Conservation (phyloP, 1,140 invertebrate genomes). For the Ceratosolen solmsi region DNA sequence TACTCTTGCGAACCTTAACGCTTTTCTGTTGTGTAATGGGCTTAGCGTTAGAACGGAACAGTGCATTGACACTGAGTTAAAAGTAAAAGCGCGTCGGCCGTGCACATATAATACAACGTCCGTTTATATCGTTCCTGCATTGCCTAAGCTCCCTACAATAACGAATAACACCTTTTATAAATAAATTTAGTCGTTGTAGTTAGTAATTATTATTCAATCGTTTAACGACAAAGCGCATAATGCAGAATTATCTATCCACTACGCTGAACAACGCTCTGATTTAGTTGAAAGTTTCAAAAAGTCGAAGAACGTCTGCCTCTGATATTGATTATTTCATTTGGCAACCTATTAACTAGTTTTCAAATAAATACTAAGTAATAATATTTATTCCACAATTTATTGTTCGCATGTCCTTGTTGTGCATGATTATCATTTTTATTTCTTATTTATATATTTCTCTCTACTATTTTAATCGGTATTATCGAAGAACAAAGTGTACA, state of each 20-base stretch:
- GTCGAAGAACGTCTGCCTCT: neutral
- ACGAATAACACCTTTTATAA: neutral
- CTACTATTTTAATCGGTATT: too few relatives aligned
- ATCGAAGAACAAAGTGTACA: too few relatives aligned
- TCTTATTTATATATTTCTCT: too few relatives aligned
- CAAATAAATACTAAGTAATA: too few relatives aligned
- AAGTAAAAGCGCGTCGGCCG: slow-evolving; percentile 26
- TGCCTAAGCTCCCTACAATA: neutral
- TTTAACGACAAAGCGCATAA: too few relatives aligned
- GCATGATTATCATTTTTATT: too few relatives aligned
- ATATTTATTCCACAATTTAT: too few relatives aligned
- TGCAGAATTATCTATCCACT: too few relatives aligned
- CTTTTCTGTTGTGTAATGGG: slow-evolving; percentile 34
- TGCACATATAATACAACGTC: neutral
- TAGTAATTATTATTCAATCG: too few relatives aligned
- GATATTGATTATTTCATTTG: neutral
- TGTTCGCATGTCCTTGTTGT: too few relatives aligned
- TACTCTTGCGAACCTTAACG: slow-evolving; percentile 3
- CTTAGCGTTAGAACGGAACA: slow-evolving; percentile 16
- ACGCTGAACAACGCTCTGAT: neutral
- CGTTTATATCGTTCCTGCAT: neutral
- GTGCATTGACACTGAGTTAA: slow-evolving; percentile 24
- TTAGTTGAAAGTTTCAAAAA: neutral
- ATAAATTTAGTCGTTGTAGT: neutral
- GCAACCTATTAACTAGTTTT: neutral